A percentile compares a stretch with the other conserved stretches of the same genome.
Conservation (phyloP, 2,113 vertebrate genomes). For the Stercorarius parasiticus region DNA sequence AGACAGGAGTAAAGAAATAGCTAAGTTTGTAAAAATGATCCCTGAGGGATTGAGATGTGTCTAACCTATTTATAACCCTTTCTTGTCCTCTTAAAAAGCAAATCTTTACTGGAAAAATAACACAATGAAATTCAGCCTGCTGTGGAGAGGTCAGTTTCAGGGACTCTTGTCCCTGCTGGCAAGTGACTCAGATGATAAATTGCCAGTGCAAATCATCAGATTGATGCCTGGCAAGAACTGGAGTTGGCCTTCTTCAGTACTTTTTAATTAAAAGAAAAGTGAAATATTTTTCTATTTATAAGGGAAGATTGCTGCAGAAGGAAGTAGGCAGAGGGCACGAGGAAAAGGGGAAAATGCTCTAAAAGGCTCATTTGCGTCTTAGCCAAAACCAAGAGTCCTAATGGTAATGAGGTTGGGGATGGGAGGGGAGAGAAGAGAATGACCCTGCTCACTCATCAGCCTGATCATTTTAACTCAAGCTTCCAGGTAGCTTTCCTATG, state of each 20-base stretch:
- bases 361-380: background rate
- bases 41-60: background rate
- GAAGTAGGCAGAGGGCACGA: background rate
- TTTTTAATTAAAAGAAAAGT: conserved; percentile 55
- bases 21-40: background rate
- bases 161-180: conserved; percentile 28
- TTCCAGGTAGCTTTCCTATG: background rate
- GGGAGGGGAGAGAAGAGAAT: background rate
- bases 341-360: background rate
- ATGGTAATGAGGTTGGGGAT: background rate
- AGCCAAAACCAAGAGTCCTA: background rate
- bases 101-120: conserved; percentile 19
- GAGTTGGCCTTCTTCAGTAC: background rate
- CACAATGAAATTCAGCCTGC: background rate
- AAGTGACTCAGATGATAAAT: conserved; percentile 54
- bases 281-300: background rate
- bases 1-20: background rate
- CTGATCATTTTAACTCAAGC: background rate
- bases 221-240: conserved; percentile 34
- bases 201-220: conserved; percentile 22
- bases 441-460: background rate
- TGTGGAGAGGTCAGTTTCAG: conserved; percentile 41
- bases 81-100: background rate
- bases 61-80: conserved; percentile 11
- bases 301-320: background rate